A percentile compares a stretch with the other conserved stretches of the same genome.
Evolutionary conservation across 1,140 invertebrate genomes (phyloP).

Genomic region (Apis laboriosa): DNA sequence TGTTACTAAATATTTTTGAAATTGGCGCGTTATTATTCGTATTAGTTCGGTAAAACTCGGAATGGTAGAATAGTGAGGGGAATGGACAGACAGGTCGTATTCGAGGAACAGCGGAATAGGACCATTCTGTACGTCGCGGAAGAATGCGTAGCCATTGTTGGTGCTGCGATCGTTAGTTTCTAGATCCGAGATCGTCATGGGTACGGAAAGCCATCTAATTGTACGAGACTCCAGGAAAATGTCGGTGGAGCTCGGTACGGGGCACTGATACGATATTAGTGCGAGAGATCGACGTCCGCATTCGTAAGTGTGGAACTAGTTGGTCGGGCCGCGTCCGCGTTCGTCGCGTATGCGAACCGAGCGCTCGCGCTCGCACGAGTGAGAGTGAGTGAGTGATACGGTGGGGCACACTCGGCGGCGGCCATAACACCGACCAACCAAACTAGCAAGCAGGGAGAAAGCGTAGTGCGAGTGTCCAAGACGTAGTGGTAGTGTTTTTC

Average conservation of each 20-base stretch:
- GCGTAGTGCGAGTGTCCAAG: conserved; percentile 72
- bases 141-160: conserved; percentile 82
- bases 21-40: conserved; percentile 51
- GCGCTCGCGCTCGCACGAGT: conserved; percentile 67
- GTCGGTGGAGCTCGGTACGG: conserved; percentile 65
- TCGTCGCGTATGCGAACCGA: conserved; percentile 61
- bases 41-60: conserved; percentile 9
- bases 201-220: conserved; percentile 69
- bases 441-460: conserved; percentile 73
- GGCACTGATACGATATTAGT: conserved; percentile 69
- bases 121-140: conserved; percentile 77
- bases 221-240: conserved; percentile 63
- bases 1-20: conserved; percentile 22
- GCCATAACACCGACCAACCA: conserved; percentile 79
- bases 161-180: conserved; percentile 77
- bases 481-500: conserved; percentile 75
- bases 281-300: conserved; percentile 38
- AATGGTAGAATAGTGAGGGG: conserved; percentile 17
- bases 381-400: conserved; percentile 71
- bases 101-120: conserved; percentile 71
- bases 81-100: conserved; percentile 47
- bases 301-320: conserved; percentile 48
- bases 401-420: conserved; percentile 73
- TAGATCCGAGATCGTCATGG: conserved; percentile 78
- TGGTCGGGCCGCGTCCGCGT: conserved; percentile 61